Conservation (phyloP, 2,888 invertebrate genomes). For the Spodoptera picta region DNA sequence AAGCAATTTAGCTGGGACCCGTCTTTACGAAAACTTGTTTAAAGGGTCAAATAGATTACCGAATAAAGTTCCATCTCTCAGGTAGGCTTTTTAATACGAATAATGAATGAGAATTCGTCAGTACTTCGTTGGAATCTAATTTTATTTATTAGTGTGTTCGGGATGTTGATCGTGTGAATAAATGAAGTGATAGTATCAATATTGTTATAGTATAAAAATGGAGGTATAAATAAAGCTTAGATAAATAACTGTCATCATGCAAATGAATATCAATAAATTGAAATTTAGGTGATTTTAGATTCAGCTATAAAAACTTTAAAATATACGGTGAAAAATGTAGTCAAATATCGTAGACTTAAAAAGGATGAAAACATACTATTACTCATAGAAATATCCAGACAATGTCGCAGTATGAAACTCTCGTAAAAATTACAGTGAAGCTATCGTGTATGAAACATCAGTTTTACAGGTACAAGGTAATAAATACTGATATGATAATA, state of each 20-base stretch:
- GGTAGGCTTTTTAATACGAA: conserved; percentile 32
- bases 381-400: conserved; percentile 7
- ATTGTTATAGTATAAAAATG: too few species aligned
- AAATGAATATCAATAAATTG: too few species aligned
- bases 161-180: too few species aligned
- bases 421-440: conserved; percentile 2
- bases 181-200: too few species aligned
- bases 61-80: conserved; percentile 45
- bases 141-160: too few species aligned
- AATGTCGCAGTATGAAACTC: conserved; percentile 6
- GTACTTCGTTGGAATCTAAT: not conserved
- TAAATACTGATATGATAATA: conserved; percentile 58
- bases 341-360: too few species aligned
- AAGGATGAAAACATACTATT: not conserved
- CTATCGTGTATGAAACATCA: conserved; percentile 20
- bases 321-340: too few species aligned
- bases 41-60: conserved; percentile 58
- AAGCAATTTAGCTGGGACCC: conserved; percentile 51
- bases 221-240: too few species aligned
- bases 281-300: too few species aligned
- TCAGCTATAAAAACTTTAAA: too few species aligned
- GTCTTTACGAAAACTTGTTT: conserved; percentile 56
- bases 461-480: conserved; percentile 40
- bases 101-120: conserved; percentile 19
- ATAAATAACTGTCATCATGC: too few species aligned